Evolutionary conservation across 1,140 invertebrate species (phyloP).

Genomic region (Platyscapa corneri): DNA sequence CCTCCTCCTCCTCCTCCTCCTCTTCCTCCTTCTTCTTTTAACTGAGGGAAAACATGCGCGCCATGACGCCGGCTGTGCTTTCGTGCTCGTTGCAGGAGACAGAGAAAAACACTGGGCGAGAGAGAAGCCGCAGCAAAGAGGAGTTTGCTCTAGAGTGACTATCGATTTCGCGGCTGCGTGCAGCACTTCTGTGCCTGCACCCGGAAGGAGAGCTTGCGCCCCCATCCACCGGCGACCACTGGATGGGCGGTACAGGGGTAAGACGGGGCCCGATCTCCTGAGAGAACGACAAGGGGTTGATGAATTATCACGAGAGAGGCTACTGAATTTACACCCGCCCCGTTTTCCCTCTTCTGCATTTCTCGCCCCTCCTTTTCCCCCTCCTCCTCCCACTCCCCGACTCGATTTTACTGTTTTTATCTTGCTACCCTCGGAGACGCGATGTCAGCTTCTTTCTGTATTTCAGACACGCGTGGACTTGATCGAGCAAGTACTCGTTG

Average conservation of each 20-base stretch:
- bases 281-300: conserved; percentile 71
- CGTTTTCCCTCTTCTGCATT: conserved; percentile 39
- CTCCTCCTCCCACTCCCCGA: background rate
- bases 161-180: conserved; percentile 33
- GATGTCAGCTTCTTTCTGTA: conserved; percentile 9
- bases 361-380: too few relatives aligned
- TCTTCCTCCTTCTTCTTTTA: too few relatives aligned
- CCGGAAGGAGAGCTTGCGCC: conserved; percentile 12
- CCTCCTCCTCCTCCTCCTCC: too few relatives aligned
- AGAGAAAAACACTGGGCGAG: background rate
- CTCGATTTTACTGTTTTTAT: background rate
- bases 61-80: background rate
- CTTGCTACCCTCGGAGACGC: conserved; percentile 26
- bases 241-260: background rate
- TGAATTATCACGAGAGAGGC: conserved; percentile 61
- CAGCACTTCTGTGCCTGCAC: conserved; percentile 23
- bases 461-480: background rate
- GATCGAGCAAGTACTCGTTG: background rate
- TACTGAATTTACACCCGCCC: conserved; percentile 54
- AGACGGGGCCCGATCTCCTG: background rate
- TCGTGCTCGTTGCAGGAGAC: background rate
- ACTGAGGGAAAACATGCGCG: background rate
- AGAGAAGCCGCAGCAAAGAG: background rate
- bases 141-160: conserved; percentile 25
- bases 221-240: background rate